A percentile compares a stretch with the other conserved stretches of the same genome.
Evolutionary conservation across 2,797 vertebrate genomes (phyloP).

Genomic region (Monodelphis domestica): DNA sequence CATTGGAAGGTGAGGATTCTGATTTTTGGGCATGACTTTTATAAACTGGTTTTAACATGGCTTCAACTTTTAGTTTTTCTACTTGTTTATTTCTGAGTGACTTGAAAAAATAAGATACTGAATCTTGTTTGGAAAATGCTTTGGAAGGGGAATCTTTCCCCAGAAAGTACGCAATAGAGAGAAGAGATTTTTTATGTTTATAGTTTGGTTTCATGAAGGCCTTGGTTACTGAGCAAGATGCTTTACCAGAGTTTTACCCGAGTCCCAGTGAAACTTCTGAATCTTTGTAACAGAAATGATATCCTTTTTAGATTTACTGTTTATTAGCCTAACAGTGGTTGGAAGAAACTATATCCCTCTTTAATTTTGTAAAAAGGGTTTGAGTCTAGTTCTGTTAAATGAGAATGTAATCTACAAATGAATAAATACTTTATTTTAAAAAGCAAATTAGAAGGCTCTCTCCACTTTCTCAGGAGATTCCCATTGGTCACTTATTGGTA

Average conservation of each 20-base stretch:
- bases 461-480: conserved; percentile 35
- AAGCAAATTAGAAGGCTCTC: conserved; percentile 23
- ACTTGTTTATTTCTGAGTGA: conserved; percentile 34
- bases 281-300: neutral
- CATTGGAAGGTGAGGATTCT: neutral
- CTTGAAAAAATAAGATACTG: conserved; percentile 20
- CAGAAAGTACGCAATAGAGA: neutral
- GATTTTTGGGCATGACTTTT: conserved; percentile 32
- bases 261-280: neutral
- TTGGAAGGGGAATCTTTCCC: conserved; percentile 15
- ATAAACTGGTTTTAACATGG: conserved; percentile 49
- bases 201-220: conserved; percentile 35
- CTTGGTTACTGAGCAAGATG: neutral
- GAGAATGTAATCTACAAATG: conserved; percentile 26
- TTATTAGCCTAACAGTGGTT: neutral
- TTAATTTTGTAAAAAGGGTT: conserved; percentile 42
- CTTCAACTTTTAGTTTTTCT: conserved; percentile 20
- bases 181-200: neutral
- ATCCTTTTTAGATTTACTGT: neutral
- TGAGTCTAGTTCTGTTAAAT: conserved; percentile 28
- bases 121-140: neutral
- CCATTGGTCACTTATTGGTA: neutral
- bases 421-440: conserved; percentile 28
- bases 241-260: conserved; percentile 5
- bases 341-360: neutral